Base-by-base conservation (phyloP, 2,113 vertebrate genomes). In the Numida meleagris region DNA sequence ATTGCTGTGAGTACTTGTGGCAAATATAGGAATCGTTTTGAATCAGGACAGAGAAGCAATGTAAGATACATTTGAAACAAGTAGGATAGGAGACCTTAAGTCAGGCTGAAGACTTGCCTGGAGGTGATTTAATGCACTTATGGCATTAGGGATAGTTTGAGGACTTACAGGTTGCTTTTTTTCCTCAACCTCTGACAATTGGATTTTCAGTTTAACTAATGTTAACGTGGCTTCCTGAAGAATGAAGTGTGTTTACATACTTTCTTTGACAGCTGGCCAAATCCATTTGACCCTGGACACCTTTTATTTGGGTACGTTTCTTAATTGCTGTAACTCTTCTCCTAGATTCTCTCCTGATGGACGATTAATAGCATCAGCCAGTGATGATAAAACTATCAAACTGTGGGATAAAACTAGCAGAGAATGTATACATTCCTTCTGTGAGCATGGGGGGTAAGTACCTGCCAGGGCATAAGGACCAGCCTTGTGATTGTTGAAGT, bases 381-480 rank as follows among this genome's bases (percentile, higher is more conserved):
- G 99, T 6, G 99, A 99, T 68, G 99, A 99, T 94, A 99, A 98
- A 96, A 99, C 99, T 3, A 97, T 99, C 82, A 99, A 99, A 86
- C 96, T 99, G 57, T 99, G 99, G 99, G 99, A 99, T 97, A 99
- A 99, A 96, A 98, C 98, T 92, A 99, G 98, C 94, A 98, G 98
- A 94, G 99, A 99, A 58, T 99, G 99, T 50, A 97, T 99, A 75
- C 98, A 99, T 96, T 98, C 99, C 10, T 99, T 99, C 96, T 99
- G 98, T 67, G 99, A 99, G 93, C 99, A 99, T 27, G 98, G 98
- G 29, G 98, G 99, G 99, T 99, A 82, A 98, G 99, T 97, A 88
- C 34, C 55, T 55, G 16, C 23, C 1, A 6, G n/a, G 62, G 74
- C 45, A 3, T 0, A 1, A 78, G 76, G n/a, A n/a, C 42, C 0